Conservation (phyloP, 2,888 invertebrate species). For the Vesta saturnalis region DNA sequence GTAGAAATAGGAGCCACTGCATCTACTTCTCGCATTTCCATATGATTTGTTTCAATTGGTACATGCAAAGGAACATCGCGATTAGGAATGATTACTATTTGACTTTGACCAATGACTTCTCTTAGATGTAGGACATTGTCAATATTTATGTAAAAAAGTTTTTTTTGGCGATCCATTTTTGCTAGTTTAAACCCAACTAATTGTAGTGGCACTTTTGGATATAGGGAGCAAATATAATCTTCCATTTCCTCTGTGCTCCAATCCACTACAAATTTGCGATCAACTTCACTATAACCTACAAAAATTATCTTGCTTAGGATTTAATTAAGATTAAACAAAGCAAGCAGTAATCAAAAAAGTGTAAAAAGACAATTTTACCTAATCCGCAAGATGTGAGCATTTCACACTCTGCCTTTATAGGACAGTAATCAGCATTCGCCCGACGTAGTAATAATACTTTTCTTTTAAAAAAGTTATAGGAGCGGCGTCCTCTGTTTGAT, state of each 20-base stretch:
- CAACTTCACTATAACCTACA: neutral
- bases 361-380: neutral
- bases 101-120: constrained; percentile 1
- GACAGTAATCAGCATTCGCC: neutral
- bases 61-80: neutral
- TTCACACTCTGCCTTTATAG: constrained; percentile 6
- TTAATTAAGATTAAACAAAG: neutral
- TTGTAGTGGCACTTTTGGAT: constrained; percentile 3
- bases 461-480: neutral
- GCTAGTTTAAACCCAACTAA: neutral
- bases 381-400: constrained; percentile 7
- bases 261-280: neutral
- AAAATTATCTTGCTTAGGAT: neutral
- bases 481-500: neutral
- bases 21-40: neutral
- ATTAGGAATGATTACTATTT: neutral
- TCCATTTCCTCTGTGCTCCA: neutral
- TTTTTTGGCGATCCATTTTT: neutral
- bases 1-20: too few species aligned
- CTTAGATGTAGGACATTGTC: neutral
- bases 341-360: neutral
- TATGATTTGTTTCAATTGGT: neutral
- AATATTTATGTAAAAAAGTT: neutral
- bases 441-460: neutral
- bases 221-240: neutral